Evolutionary conservation across 2,888 invertebrate genomes (phyloP), one percentile per base, ranked within the genome.

Genomic region (Drosophila limbata): DNA sequence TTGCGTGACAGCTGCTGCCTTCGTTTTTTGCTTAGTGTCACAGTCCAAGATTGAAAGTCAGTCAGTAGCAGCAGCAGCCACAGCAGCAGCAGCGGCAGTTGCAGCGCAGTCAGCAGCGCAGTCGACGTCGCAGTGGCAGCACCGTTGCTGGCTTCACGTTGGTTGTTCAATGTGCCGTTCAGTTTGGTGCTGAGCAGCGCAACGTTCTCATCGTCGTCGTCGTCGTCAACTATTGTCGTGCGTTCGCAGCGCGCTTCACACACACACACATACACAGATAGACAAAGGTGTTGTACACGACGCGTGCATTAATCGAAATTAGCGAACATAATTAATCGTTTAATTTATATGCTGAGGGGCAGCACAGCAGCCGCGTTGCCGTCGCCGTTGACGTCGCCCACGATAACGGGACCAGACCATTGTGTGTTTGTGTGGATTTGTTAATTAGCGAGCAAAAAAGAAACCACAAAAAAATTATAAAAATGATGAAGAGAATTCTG

Each of bases 121-220:
- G 50, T 65, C 68, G 4, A 25, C 53, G 53, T 44, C 45, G 63
- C 62, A 64, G 67, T 45, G 45, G 50, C 62, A 72, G 79, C 65
- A 63, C 61, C 52, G 55, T 50, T 40, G 67, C 55, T 63, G 35
- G 33, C 68, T 67, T 72, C 87, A 68, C 56, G 21, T 73, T 69
- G 52, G 53, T 53, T 57, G 55, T 48, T 59, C 48, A 61, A 42
- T 53, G 42, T 69, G 60, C 65, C 66, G 66, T 70, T 85, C 88
- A 89, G 84, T 84, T 87, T 73, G 89, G 68, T 87, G 87, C 82
- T 73, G 84, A 87, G 73, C 84, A 73, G 86, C 69, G 81, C 84
- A 75, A 81, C 45, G 81, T 83, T 65, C 62, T 61, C 47, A 45
- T 57, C 57, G 63, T 47, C 35, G 37, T 45, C 35, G 37, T 45